phyloP scores from a whole-genome alignment of 2,888 invertebrate genomes.

The Drosophila subquinaria region DNA sequence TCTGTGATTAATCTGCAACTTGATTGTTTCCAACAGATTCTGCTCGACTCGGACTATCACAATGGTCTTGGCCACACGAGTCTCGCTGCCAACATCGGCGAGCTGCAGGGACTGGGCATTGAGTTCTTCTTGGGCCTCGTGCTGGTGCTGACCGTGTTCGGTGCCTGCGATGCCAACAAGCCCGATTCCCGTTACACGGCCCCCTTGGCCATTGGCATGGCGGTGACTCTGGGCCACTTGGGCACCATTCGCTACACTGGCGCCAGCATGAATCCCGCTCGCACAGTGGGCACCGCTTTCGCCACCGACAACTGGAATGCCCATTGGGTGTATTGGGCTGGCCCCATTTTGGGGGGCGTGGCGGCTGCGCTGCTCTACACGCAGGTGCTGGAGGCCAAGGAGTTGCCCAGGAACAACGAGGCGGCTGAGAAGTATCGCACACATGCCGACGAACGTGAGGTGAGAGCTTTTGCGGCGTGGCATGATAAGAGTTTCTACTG shows the following conservation, averaged over 20 bases:
- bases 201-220: slow-evolving; percentile 94
- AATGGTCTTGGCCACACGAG: slow-evolving; percentile 90
- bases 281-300: slow-evolving; percentile 94
- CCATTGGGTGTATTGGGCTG: slow-evolving; percentile 98
- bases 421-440: slow-evolving; percentile 84
- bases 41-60: slow-evolving; percentile 89
- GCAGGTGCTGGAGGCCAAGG: slow-evolving; percentile 80
- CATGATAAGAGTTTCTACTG: slow-evolving; percentile 74
- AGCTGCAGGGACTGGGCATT: slow-evolving; percentile 94
- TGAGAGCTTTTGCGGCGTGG: slow-evolving; percentile 84
- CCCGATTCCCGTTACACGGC: slow-evolving; percentile 92
- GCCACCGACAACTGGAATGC: slow-evolving; percentile 90
- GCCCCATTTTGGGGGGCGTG: slow-evolving; percentile 93
- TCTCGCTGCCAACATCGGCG: slow-evolving; percentile 88
- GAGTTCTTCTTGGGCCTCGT: slow-evolving; percentile 96
- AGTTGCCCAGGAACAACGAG: slow-evolving; percentile 71
- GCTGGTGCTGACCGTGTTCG: slow-evolving; percentile 95
- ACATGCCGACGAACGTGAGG: slow-evolving; percentile 89
- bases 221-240: slow-evolving; percentile 94
- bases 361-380: slow-evolving; percentile 92
- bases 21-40: slow-evolving; percentile 31
- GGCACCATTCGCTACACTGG: slow-evolving; percentile 94
- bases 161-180: slow-evolving; percentile 87
- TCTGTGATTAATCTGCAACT: slow-evolving; percentile 77
- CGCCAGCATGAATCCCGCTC: slow-evolving; percentile 96